Conservation (phyloP, 2,888 invertebrate species). For the Polyploca ridens region DNA sequence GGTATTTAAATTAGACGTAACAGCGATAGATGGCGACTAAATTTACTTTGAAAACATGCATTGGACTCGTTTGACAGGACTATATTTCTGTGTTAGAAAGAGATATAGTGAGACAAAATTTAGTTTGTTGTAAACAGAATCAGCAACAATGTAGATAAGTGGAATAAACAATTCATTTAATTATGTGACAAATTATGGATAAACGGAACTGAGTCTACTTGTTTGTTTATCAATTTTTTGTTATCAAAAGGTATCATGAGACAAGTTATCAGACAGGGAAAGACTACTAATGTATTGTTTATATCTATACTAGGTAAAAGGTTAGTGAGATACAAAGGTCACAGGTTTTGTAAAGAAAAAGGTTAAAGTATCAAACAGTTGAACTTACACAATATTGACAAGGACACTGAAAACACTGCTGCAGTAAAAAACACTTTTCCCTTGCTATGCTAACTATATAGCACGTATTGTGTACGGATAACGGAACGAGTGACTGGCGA, state of each 20-base stretch:
- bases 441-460: constrained; percentile 31
- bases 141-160: too few relatives aligned
- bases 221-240: too few relatives aligned
- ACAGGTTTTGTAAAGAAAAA: constrained; percentile 29
- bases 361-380: neutral
- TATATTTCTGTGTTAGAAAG: too few relatives aligned
- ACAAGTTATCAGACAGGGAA: neutral
- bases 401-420: constrained; percentile 21
- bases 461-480: constrained; percentile 28
- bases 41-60: too few relatives aligned
- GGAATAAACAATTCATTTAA: too few relatives aligned
- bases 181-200: too few relatives aligned
- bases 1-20: too few relatives aligned
- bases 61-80: too few relatives aligned
- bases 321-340: constrained; percentile 28
- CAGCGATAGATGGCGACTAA: too few relatives aligned
- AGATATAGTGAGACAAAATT: too few relatives aligned
- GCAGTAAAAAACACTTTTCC: constrained; percentile 41
- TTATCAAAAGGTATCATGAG: neutral
- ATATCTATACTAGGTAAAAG: constrained; percentile 25
- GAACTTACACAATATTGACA: constrained; percentile 38
- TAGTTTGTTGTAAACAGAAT: too few relatives aligned
- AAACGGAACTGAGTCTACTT: too few relatives aligned
- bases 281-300: neutral
- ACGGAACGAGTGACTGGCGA: constrained; percentile 39